Conservation (phyloP, 2,888 invertebrate species). For the Pelosia muscerda region DNA sequence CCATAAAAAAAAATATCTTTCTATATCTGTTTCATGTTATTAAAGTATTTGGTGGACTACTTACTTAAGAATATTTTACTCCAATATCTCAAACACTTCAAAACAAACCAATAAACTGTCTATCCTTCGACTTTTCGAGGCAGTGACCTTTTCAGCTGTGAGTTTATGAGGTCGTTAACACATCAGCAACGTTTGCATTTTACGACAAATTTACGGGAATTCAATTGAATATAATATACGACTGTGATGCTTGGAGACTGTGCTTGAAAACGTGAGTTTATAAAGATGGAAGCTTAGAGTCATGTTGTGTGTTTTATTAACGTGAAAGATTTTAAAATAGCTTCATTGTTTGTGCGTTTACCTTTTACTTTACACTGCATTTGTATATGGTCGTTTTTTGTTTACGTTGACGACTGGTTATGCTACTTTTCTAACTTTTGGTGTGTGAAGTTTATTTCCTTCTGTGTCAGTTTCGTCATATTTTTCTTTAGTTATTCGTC, state of each 20-base stretch:
- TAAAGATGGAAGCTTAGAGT: neutral
- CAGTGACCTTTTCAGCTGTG: slow-evolving; percentile 26
- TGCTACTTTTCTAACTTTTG: too few relatives aligned
- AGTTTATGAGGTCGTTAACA: slow-evolving; percentile 38
- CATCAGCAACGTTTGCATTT: slow-evolving; percentile 36
- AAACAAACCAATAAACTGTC: slow-evolving; percentile 16
- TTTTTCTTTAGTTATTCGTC: too few relatives aligned
- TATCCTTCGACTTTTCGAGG: slow-evolving; percentile 1
- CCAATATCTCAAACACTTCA: slow-evolving; percentile 9
- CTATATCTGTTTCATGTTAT: neutral
- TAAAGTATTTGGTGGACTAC: neutral
- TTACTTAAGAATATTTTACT: neutral
- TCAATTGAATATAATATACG: slow-evolving; percentile 41
- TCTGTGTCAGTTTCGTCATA: too few relatives aligned
- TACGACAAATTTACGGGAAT: slow-evolving; percentile 40
- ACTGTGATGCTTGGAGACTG: slow-evolving; percentile 16
- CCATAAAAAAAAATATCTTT: too few relatives aligned
- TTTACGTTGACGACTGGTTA: too few relatives aligned
- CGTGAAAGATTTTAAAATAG: too few relatives aligned
- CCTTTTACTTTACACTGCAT: too few relatives aligned
- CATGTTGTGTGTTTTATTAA: neutral
- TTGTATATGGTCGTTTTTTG: too few relatives aligned
- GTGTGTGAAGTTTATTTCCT: too few relatives aligned
- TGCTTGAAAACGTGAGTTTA: neutral
- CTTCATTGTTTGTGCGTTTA: too few relatives aligned